Conservation (phyloP, 1,140 invertebrate genomes). For the Leptestheria dahalacensis region DNA sequence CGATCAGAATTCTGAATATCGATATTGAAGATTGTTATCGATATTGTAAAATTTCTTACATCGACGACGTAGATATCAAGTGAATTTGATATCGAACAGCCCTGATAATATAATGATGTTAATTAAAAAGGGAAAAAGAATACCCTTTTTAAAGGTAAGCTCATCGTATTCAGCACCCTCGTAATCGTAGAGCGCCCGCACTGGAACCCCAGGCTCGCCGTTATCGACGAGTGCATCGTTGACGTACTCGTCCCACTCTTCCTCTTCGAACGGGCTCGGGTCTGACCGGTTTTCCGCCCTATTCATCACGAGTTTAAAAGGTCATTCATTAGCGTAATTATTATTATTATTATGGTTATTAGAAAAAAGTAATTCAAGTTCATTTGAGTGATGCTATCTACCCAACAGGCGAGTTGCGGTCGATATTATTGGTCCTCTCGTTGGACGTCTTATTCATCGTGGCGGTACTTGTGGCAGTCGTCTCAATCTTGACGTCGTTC, state of each 20-base stretch:
- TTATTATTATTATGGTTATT: not conserved
- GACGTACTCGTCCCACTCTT: slow-evolving; percentile 46
- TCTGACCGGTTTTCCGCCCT: slow-evolving; percentile 29
- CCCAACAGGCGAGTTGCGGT: not conserved
- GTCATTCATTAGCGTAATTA: too few species aligned
- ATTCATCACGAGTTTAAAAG: slow-evolving; percentile 17
- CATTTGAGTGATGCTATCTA: too few species aligned
- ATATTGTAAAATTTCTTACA: too few species aligned
- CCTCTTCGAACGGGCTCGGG: slow-evolving; percentile 39
- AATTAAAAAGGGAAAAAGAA: not conserved
- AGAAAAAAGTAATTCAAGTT: not conserved
- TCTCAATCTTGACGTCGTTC: not conserved
- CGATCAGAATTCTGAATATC: too few species aligned
- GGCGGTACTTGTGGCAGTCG: not conserved
- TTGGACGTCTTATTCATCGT: not conserved
- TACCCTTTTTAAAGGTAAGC: slow-evolving; percentile 90
- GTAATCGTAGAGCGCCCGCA: slow-evolving; percentile 90
- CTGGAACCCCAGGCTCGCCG: slow-evolving; percentile 80
- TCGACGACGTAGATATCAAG: too few species aligned
- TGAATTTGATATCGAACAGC: too few species aligned
- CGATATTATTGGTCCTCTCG: not conserved
- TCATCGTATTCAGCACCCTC: slow-evolving; percentile 92
- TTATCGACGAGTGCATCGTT: slow-evolving; percentile 69
- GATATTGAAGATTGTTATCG: too few species aligned
- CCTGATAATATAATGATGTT: slow-evolving; percentile 2